Conservation (phyloP, 2,797 vertebrate genomes). For the Zalophus californianus region DNA sequence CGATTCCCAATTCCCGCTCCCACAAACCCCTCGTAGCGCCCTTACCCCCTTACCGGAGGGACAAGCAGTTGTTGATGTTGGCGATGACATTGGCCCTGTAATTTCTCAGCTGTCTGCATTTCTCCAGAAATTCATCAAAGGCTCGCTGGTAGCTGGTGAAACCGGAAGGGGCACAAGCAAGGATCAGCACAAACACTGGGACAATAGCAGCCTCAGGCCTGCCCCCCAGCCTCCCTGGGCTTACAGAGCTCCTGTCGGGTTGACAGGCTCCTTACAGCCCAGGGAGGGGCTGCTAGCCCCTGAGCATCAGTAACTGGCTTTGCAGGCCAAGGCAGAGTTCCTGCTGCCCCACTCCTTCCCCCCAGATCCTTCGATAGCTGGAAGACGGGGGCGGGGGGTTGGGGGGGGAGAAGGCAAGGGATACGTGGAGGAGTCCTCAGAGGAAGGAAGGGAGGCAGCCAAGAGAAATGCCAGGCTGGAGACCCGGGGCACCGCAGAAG, state of each 20-base stretch:
- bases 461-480: background rate
- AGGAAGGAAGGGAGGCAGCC: background rate
- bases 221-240: background rate
- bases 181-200: background rate
- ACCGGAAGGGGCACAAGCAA: background rate
- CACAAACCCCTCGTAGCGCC: background rate
- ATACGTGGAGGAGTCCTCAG: background rate
- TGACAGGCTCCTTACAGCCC: rapidly evolving
- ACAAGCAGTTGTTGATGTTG: constrained; percentile 91
- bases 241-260: background rate
- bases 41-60: constrained; percentile 94
- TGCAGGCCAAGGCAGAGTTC: background rate
- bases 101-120: constrained; percentile 84
- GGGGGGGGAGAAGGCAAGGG: background rate
- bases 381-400: background rate
- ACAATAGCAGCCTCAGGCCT: rapidly evolving
- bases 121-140: constrained; percentile 90
- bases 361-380: background rate
- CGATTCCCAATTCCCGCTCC: rapidly evolving
- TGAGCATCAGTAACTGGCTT: background rate
- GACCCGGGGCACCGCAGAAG: background rate
- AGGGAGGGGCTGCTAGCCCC: background rate
- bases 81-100: constrained; percentile 89
- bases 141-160: constrained; percentile 89
- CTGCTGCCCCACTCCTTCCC: background rate